Conservation (phyloP, 2,113 vertebrate species). For the Hirundichthys speculiger region DNA sequence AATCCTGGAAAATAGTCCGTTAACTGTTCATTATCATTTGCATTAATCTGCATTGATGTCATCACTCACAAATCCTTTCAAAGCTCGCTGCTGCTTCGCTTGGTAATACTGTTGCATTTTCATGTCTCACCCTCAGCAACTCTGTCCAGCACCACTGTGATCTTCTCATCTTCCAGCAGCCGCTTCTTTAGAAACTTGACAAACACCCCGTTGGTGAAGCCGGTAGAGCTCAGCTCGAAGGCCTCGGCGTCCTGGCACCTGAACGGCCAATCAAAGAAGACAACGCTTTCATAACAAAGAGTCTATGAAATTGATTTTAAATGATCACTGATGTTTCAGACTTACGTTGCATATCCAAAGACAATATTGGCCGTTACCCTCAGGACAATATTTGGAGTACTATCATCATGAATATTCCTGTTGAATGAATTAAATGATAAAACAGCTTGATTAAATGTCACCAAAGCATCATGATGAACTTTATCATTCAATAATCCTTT, state of each 20-base stretch:
- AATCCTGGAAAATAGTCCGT: no score
- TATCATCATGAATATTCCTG: constrained; percentile 94
- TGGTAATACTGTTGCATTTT: no score
- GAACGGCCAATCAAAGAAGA: neutral
- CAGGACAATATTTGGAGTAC: constrained; percentile 86
- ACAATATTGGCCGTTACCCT: constrained; percentile 97
- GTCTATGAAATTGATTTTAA: neutral
- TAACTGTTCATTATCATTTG: no score
- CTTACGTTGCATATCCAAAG: constrained; percentile 98
- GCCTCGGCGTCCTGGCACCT: constrained; percentile 98
- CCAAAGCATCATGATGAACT: neutral
- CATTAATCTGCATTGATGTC: no score
- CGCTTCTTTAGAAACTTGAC: constrained; percentile 95
- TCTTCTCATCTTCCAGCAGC: constrained; percentile 93
- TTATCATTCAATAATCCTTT: neutral
- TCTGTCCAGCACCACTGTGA: constrained; percentile 93
- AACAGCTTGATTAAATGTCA: neutral
- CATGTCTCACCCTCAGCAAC: constrained; percentile 89
- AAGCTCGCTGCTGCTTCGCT: no score
- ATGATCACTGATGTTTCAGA: neutral
- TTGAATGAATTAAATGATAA: neutral
- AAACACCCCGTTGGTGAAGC: constrained; percentile 93
- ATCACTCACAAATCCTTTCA: no score
- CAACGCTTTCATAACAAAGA: neutral
- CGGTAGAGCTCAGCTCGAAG: constrained; percentile 93